Percentiles rank a stretch among this genome's conserved stretches.
phyloP scores from a whole-genome alignment of 2,797 vertebrate species.

The Passerculus sandwichensis region DNA sequence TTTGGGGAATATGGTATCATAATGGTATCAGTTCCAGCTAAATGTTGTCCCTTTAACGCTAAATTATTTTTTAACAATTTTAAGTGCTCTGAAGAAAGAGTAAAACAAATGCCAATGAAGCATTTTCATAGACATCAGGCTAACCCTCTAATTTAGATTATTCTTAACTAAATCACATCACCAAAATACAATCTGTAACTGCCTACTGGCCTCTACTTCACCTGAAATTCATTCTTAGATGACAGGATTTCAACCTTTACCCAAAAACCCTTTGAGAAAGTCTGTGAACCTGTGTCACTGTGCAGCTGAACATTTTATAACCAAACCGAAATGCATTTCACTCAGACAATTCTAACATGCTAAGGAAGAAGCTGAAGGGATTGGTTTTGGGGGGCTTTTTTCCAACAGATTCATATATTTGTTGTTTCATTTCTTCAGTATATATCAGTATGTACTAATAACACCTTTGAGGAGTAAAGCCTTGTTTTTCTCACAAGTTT shows the following conservation, averaged over 20 bases:
- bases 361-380: neutral
- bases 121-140: neutral
- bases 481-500: neutral
- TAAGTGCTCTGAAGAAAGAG: neutral
- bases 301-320: neutral
- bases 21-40: neutral
- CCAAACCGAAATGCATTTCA: neutral
- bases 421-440: neutral
- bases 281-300: neutral
- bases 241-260: neutral
- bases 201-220: neutral
- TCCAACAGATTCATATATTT: neutral
- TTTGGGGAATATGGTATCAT: neutral
- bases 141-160: neutral
- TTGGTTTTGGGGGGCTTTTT: accelerated
- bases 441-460: neutral
- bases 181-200: neutral
- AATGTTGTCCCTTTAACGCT: neutral
- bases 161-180: neutral
- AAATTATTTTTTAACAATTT: neutral
- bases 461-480: neutral
- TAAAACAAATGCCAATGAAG: neutral
- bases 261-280: neutral
- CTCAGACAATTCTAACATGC: neutral
- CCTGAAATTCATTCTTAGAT: neutral